Evolutionary conservation across 2,797 vertebrate species (phyloP).

Genomic region (Muscicapa striata): DNA sequence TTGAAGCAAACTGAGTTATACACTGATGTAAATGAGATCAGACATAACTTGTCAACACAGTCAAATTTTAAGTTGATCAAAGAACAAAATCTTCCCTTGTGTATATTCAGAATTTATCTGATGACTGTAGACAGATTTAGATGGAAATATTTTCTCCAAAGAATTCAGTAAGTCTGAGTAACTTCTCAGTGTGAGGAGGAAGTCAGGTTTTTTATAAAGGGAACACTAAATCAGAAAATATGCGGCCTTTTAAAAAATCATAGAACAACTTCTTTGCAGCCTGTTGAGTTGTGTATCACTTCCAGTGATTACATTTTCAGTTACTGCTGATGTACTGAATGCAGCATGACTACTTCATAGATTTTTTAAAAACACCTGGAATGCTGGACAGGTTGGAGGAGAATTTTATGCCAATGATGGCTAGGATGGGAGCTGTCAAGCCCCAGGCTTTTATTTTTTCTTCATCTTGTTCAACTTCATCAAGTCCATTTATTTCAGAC

Average conservation of each 20-base stretch:
- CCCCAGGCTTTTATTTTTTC: background rate
- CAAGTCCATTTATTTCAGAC: conserved; percentile 21
- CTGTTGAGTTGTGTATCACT: background rate
- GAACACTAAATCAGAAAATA: background rate
- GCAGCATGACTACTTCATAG: background rate
- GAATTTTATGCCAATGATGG: background rate
- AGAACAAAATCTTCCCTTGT: conserved; percentile 43
- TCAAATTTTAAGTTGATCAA: conserved; percentile 50
- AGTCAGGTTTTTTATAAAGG: background rate
- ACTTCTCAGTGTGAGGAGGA: background rate
- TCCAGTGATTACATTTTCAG: background rate
- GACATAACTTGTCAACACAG: conserved; percentile 49
- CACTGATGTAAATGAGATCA: conserved; percentile 34
- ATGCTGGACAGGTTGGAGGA: background rate
- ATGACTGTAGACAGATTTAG: conserved; percentile 38
- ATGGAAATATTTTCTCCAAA: conserved; percentile 17
- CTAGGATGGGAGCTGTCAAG: background rate
- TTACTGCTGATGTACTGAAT: background rate
- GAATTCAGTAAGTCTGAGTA: background rate
- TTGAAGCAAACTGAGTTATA: conserved; percentile 8
- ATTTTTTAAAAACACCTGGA: background rate
- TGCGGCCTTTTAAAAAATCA: background rate
- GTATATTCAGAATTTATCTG: conserved; percentile 25
- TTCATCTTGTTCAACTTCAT: background rate
- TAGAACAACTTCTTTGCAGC: background rate